Evolutionary conservation across 2,888 invertebrate genomes (phyloP).

Genomic region (Drosophila kuntzei): DNA sequence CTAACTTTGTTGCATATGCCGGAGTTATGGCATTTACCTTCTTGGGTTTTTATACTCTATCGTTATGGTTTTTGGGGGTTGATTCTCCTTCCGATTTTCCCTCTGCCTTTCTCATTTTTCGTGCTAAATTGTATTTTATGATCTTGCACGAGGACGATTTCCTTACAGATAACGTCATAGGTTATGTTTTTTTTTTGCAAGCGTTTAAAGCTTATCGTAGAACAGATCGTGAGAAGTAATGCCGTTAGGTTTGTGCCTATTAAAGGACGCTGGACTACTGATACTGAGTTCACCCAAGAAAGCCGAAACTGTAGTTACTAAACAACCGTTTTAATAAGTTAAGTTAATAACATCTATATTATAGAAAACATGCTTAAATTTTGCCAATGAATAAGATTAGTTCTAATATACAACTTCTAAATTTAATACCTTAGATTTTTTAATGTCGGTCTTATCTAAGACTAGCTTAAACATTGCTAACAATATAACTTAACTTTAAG

Average conservation of each 20-base stretch:
- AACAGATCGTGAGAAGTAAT: slow-evolving; percentile 71
- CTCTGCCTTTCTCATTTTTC: slow-evolving; percentile 40
- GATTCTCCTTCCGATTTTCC: slow-evolving; percentile 31
- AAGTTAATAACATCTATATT: too few species aligned
- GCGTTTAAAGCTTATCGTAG: slow-evolving; percentile 61
- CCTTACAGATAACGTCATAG: slow-evolving; percentile 51
- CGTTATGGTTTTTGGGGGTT: slow-evolving; percentile 56
- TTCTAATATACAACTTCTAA: too few species aligned
- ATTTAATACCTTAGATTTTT: too few species aligned
- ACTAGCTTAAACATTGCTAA: too few species aligned
- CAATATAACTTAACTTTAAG: too few species aligned
- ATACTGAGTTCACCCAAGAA: neutral
- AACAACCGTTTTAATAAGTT: neutral
- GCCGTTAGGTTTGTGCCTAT: slow-evolving; percentile 31
- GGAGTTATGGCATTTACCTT: slow-evolving; percentile 63
- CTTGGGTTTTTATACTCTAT: slow-evolving; percentile 46
- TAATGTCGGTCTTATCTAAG: too few species aligned
- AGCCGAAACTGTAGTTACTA: neutral
- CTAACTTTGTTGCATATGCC: slow-evolving; percentile 71
- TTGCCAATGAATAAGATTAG: too few species aligned
- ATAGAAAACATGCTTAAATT: too few species aligned
- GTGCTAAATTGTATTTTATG: slow-evolving; percentile 72
- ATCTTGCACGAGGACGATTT: slow-evolving; percentile 52
- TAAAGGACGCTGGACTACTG: neutral
- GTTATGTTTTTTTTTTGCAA: slow-evolving; percentile 56